These are phyloP conservation scores for Urophycis tenuis DNA, from an alignment of 2,797 vertebrate genomes.

Conservation along the genomic window DNA sequence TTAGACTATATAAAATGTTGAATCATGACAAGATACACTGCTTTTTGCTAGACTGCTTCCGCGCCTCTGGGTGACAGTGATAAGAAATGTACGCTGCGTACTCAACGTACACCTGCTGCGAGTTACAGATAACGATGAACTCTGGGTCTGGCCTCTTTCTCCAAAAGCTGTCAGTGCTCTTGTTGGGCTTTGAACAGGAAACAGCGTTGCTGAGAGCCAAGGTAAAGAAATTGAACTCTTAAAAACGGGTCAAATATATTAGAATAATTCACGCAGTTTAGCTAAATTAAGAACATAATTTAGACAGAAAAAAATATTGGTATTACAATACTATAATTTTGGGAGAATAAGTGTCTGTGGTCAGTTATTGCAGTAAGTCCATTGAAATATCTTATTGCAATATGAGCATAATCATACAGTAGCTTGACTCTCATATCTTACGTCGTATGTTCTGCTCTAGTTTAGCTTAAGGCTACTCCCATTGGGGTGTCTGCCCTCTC, in stretches of 20 bases:
- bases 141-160: slow-evolving; percentile 21
- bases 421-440: neutral
- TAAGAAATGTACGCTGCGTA: slow-evolving; percentile 41
- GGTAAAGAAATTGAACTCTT: slow-evolving; percentile 42
- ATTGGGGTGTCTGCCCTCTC: neutral
- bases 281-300: neutral
- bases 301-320: neutral
- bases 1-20: neutral
- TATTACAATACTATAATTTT: neutral
- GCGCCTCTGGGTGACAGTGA: slow-evolving; percentile 46
- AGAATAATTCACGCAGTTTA: neutral
- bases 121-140: slow-evolving; percentile 48
- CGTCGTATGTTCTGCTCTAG: neutral
- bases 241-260: too few species aligned
- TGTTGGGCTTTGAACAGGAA: slow-evolving; percentile 31
- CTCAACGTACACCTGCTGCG: slow-evolving; percentile 46
- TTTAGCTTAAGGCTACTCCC: neutral
- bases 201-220: slow-evolving; percentile 35
- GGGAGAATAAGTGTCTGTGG: neutral
- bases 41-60: slow-evolving; percentile 11
- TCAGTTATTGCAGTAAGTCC: neutral
- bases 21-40: neutral
- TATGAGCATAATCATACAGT: neutral
- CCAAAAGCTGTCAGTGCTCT: slow-evolving; percentile 20
- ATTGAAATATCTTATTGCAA: neutral